Evolutionary conservation across 1,140 invertebrate genomes (phyloP), one percentile per base, ranked within the genome.

Genomic region (Drosophila tsacasi): DNA sequence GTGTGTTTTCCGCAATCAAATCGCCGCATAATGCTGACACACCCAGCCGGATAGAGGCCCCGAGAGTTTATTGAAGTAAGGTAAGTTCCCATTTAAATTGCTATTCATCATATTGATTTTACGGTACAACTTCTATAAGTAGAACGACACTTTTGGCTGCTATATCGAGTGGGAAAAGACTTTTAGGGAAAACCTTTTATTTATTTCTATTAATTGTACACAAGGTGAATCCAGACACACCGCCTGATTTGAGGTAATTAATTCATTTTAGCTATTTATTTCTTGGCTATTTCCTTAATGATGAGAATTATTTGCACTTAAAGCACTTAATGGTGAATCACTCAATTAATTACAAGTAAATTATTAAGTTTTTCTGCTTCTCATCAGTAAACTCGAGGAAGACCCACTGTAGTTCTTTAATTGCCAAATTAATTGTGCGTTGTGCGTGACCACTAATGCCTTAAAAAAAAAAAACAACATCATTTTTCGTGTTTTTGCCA

Each of bases 1-100:
- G 50, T 65, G 61, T 73, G 54, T 49, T 73, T 76, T 76, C 55
- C 55, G 75, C 74, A 37, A 77, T 69, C 58, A 68, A 78, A 58
- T 55, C 13, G 27, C 55, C 69, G 19, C 57, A 74, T 61, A 73
- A 73, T 74, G 69, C 71, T 73, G 71, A 74, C 71, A 74, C 71
- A 73, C 71, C 71, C 71, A 61, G 44, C 69, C 55, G 46, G 66
- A 73, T 73, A 40, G 67, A 60, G 54, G 21, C 35, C 32, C 67
- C 32, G 25, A 25, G 32, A 72, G 27, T 72, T 35, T 60, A 50
- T 60, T 71, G 47, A 39, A 21, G 37, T 21, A 32, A 35, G 52
- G 42, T 39, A 37, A 59, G 69, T 60, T 60, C 52, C 46, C 27
- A 50, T 40, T 73, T 60, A 47, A 68, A 67, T 44, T 52, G 61